Evolutionary conservation across 2,888 invertebrate genomes (phyloP), one percentile per base, ranked within the genome.

Genomic region (Caenorhabditis doughertyi): DNA sequence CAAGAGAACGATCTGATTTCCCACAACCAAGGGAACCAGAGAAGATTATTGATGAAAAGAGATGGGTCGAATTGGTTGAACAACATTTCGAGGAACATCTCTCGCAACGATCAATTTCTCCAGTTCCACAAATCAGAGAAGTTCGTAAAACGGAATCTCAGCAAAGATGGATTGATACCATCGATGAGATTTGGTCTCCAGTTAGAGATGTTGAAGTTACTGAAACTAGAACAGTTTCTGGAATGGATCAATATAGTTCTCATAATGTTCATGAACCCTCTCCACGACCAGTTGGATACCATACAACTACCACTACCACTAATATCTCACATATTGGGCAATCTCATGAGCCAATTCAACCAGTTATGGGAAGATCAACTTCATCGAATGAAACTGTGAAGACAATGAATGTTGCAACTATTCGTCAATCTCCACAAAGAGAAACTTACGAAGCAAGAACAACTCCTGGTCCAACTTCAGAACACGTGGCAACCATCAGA

Each of bases 91-190:
- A 86, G 35, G 85, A 86, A 27, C 84, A 86, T 32, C 64, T 86
- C 3, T 84, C 83, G 1, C 85, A 86, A 42, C 49, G 81, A 29
- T 86, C 85, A 9, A 81, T 84, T 51, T 86, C 85, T 23, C 85
- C 85, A 16, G 73, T 86, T 55, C 84, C 83, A 39, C 81, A 84
- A 51, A 32, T 70, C 1, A 42, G 65, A 47, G 85, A 86, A 29
- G 64, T 70, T 3, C 44, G 71, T 11, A 77, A 72, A 29, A 83
- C 79, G 18, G 83, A 83, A 44, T 83, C 76, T 0, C 80, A 86
- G 27, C 86, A 86, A 13, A 65, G 86, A 68, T 86, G 84, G 84
- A 84, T 86, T 58, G 86, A 86, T 65, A 80, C 74, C 13, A 83
- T 83, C 27, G 83, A 83, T 58, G 83, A 79, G 35, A 83, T 83